Evolutionary conservation across 1,140 invertebrate genomes (phyloP), one percentile per base, ranked within the genome.

Genomic region (Papilio glaucus): DNA sequence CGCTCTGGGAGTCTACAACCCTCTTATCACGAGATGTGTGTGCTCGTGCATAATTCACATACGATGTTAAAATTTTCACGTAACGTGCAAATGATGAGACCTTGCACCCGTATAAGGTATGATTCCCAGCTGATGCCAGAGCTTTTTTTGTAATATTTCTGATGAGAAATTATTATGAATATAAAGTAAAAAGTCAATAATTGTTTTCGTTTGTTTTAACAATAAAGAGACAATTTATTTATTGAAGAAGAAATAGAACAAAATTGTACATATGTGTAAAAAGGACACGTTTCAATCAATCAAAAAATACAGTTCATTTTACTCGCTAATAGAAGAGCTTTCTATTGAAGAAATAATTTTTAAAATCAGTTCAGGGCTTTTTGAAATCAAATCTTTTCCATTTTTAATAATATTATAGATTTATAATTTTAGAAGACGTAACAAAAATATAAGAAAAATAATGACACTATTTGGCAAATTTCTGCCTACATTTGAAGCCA

Each of bases 31-130:
- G n/a, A 45, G n/a, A 18, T 18, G 45, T 53, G 45, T 53, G 45
- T 53, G 45, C 45, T 53, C 10, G 21, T 53, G 45, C 45, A 53
- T 53, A 53, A 21, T 53, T 18, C 45, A 53, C 45, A 53, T 53
- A 0, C 0, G 0, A 21, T 21, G 45, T 53, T 53, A 53, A 53
- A 53, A 53, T 53, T 49, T 53, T 53, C 45, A 53, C 15, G 18
- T 53, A 24, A 53, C 45, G 8, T 53, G 45, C 45, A 53, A 53
- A 24, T 53, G 18, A 53, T 10, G 45, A 53, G 9, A 53, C 45
- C 45, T 53, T 53, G 45, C 45, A 10, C 18, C 7, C 42, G 42
- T 33, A 33, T 33, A 33, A 53, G 15, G 21, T 53, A 49, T 42
- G 13, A 42, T 49, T 3, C 42, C n/a, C 42, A 8, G 9, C 9